A percentile compares a stretch with the other conserved stretches of the same genome.
phyloP scores from a whole-genome alignment of 2,113 vertebrate genomes.

The Oncorhynchus keta region DNA sequence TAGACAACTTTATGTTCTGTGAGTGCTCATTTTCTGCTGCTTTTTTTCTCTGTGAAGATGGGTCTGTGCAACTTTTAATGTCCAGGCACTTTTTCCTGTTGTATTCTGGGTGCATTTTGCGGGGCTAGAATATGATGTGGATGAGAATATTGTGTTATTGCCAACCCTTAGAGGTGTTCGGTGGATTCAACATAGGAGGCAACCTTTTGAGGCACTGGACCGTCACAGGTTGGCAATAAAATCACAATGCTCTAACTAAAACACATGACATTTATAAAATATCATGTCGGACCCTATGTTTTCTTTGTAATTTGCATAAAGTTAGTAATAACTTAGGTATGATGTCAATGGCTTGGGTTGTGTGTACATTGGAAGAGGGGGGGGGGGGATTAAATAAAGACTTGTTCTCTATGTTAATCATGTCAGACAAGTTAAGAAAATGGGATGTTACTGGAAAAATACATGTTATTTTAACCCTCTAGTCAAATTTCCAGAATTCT shows the following conservation, averaged over 20 bases:
- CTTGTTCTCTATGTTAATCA: neutral
- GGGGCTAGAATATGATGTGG: constrained; percentile 25
- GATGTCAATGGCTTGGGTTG: constrained; percentile 64
- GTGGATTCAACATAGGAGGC: constrained; percentile 70
- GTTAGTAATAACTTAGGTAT: constrained; percentile 60
- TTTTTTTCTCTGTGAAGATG: constrained; percentile 59
- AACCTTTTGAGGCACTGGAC: constrained; percentile 66
- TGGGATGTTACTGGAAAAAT: constrained; percentile 12
- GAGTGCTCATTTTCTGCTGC: constrained; percentile 62
- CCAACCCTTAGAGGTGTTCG: constrained; percentile 52
- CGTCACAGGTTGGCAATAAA: constrained; percentile 47
- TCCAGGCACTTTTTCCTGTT: constrained; percentile 56
- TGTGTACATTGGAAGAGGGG: constrained; percentile 46
- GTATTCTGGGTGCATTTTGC: constrained; percentile 28
- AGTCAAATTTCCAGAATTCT: constrained; percentile 57
- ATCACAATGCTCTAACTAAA: constrained; percentile 52
- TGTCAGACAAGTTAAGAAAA: constrained; percentile 14
- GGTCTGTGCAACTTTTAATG: constrained; percentile 58
- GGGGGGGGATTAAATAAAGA: constrained; percentile 30
- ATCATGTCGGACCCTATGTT: constrained; percentile 53
- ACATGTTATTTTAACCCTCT: constrained; percentile 52
- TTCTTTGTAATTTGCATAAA: constrained; percentile 50
- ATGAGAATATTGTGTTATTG: constrained; percentile 51
- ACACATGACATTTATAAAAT: constrained; percentile 30
- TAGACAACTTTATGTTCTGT: constrained; percentile 48